A percentile compares a stretch with the other conserved stretches of the same genome.
Conservation (phyloP, 2,113 vertebrate genomes). For the Salvelinus namaycush region DNA sequence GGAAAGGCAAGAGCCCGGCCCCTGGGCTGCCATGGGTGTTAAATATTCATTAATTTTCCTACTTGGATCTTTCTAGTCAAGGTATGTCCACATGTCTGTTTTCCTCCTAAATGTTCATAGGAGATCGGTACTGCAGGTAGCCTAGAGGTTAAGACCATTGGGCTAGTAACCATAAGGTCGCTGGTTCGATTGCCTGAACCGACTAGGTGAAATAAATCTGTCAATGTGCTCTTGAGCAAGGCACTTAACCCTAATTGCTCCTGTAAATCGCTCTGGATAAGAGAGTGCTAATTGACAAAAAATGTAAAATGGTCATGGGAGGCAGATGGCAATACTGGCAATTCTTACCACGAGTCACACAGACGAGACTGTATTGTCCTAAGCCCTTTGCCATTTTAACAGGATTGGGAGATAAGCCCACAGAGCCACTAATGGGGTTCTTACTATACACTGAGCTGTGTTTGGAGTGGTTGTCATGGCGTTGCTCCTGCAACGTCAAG, state of each 20-base stretch:
- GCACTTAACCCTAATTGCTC: too few species aligned
- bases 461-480: conserved; percentile 45
- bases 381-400: conserved; percentile 64
- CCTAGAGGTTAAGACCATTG: too few species aligned
- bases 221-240: too few species aligned
- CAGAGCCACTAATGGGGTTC: conserved; percentile 44
- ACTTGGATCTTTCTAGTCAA: not conserved
- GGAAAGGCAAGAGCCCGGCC: not conserved
- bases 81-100: not conserved
- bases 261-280: too few species aligned
- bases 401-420: conserved; percentile 48
- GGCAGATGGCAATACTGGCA: conserved; percentile 11
- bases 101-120: conserved; percentile 3
- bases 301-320: not conserved
- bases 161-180: too few species aligned
- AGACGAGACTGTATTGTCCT: conserved; percentile 23
- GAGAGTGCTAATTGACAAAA: too few species aligned
- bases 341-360: not conserved
- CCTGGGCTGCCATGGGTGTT: not conserved
- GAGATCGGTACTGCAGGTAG: too few species aligned
- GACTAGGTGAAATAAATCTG: too few species aligned
- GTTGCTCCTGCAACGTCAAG: conserved; percentile 30
- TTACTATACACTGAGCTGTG: conserved; percentile 30
- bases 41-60: not conserved
- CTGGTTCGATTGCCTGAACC: too few species aligned